These are phyloP conservation scores for Lacerta bilineata DNA, from an alignment of 2,797 vertebrate species.

Conservation along the genomic window DNA sequence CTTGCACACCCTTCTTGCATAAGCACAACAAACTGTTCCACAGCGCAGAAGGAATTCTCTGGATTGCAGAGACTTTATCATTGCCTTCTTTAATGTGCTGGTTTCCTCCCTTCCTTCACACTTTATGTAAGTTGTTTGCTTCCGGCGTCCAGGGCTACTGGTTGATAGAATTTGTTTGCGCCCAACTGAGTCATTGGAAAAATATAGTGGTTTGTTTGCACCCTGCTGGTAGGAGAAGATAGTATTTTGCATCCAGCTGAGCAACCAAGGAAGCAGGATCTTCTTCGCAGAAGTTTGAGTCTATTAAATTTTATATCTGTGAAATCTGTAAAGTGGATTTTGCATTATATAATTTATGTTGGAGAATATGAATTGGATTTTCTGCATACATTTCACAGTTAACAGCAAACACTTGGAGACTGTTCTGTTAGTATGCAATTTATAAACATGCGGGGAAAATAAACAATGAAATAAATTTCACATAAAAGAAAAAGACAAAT, in stretches of 20 bases:
- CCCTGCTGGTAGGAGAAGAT: constrained; percentile 1
- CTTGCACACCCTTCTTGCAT: background rate
- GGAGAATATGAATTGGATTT: background rate
- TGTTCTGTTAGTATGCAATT: background rate
- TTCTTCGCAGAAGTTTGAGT: background rate
- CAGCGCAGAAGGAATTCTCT: background rate
- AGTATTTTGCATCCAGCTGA: constrained; percentile 7
- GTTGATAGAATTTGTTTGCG: background rate
- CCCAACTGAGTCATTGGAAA: constrained; percentile 18
- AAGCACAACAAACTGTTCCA: background rate
- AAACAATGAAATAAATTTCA: too few relatives aligned
- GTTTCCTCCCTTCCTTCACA: background rate
- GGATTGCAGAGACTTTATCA: background rate
- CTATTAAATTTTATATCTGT: background rate
- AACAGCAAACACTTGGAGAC: background rate
- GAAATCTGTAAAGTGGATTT: background rate
- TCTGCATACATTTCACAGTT: background rate
- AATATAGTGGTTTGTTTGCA: constrained; percentile 4
- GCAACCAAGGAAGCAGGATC: background rate
- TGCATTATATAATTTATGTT: background rate
- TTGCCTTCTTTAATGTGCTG: background rate
- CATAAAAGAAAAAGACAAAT: background rate
- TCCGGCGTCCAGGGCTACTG: background rate
- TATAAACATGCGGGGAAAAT: background rate
- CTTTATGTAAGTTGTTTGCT: background rate